Evolutionary conservation across 2,113 vertebrate species (phyloP), one percentile per base, ranked within the genome.

Genomic region (Notiomystis cincta): DNA sequence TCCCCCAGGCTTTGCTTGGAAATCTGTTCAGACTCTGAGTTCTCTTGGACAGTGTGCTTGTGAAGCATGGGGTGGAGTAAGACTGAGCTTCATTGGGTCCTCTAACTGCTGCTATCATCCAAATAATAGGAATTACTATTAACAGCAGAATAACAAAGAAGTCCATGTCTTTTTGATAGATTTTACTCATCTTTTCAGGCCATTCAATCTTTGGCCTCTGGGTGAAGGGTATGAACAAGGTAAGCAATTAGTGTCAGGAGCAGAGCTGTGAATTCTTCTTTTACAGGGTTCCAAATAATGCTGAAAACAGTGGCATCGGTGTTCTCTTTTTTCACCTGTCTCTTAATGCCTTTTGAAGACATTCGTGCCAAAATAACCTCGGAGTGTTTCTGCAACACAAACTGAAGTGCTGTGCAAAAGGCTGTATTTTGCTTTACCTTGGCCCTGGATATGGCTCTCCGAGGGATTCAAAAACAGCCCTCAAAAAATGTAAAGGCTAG

Each of bases 101-200:
- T 67, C 86, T 87, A 47, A 45, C 79, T 81, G 85, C 85, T 87
- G 64, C 90, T 87, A 28, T 83, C 76, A 65, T 67, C 86, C 93
- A 75, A 82, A 90, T 90, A 75, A 93, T 48, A 80, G 76, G 82
- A 89, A 78, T 93, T 70, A 77, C 65, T 92, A 75, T 82, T 95
- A 96, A 45, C 48, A 53, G 71, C 66, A 71, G 51, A 62, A 47
- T 92, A 92, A 88, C 79, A 95, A 90, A 95, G 86, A 94, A 93
- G 76, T 86, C 53, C 31, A 12, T 81, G 87, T 78, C 88, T 64
- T 82, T 53, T 81, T 93, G 87, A 96, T 93, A 95, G 85, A 92
- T 96, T 95, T 94, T 88, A 70, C 67, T 92, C 87, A 82, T 94
- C 82, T 96, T 96, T 90, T 94, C 79, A 87, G 89, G 51, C 92